Evolutionary conservation across 1,140 invertebrate species (phyloP).

Genomic region (Steinernema khuongi): DNA sequence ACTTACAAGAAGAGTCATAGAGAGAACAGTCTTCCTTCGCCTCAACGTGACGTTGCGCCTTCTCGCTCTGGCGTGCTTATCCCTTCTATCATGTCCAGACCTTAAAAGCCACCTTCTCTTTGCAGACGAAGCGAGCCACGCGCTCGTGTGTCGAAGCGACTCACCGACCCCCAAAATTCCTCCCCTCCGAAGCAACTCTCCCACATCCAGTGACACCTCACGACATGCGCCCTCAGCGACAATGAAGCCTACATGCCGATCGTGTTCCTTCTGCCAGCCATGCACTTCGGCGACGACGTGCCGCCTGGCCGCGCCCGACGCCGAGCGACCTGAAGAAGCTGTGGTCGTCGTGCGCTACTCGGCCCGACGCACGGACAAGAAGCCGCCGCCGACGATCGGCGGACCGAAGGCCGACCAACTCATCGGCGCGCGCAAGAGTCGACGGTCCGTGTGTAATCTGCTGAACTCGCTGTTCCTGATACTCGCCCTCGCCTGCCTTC

Average conservation of each 20-base stretch:
- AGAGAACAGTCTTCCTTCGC: too few species aligned
- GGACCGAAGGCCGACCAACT: not conserved
- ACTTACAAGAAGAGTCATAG: too few species aligned
- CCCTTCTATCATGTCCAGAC: too few species aligned
- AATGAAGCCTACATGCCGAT: not conserved
- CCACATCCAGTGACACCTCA: not conserved
- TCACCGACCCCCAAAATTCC: slow-evolving; percentile 15
- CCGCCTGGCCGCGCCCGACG: not conserved
- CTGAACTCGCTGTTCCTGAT: slow-evolving; percentile 6
- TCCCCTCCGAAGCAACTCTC: not conserved
- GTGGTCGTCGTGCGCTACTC: not conserved
- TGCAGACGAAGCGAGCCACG: slow-evolving; percentile 3
- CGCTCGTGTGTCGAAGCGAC: slow-evolving; percentile 3
- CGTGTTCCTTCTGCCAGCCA: not conserved
- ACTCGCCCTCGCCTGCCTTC: slow-evolving; percentile 4
- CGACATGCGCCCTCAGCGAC: slow-evolving; percentile 1
- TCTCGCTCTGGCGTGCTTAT: too few species aligned
- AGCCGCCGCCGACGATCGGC: not conserved
- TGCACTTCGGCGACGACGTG: not conserved
- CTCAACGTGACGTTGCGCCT: too few species aligned
- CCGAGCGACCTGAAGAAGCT: not conserved
- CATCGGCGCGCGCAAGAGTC: not conserved
- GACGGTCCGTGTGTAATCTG: not conserved
- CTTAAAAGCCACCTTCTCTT: not conserved
- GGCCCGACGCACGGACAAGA: not conserved